A percentile compares a stretch with the other conserved stretches of the same genome.
phyloP scores from a whole-genome alignment of 2,113 vertebrate genomes.

The Plestiodon gilberti region DNA sequence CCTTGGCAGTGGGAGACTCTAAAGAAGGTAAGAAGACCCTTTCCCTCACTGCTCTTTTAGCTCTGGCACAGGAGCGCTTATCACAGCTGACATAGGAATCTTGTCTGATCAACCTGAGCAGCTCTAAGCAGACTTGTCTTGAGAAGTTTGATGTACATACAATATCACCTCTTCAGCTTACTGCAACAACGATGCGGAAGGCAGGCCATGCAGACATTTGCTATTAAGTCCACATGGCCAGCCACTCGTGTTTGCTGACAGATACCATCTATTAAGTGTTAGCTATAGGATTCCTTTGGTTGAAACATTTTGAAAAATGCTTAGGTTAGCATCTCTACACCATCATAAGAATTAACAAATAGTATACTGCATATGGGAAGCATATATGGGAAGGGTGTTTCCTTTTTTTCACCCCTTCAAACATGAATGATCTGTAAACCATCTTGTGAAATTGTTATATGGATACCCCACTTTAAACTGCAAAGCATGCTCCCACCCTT shows the following conservation, averaged over 20 bases:
- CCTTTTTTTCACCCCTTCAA: neutral
- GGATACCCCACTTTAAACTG: too few relatives aligned
- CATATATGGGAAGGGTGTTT: neutral
- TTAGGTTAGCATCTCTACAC: neutral
- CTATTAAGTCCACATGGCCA: neutral
- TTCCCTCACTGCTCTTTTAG: neutral
- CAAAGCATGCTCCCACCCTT: too few relatives aligned
- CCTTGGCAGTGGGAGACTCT: neutral
- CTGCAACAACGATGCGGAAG: neutral
- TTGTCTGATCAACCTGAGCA: neutral
- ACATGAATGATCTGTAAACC: neutral
- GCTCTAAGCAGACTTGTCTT: neutral
- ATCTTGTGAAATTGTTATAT: neutral
- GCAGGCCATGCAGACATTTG: neutral
- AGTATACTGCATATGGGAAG: neutral
- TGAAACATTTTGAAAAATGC: neutral
- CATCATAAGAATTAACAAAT: neutral
- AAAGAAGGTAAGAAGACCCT: neutral
- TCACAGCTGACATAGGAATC: too few relatives aligned
- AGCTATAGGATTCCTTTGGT: neutral
- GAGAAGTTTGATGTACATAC: too few relatives aligned
- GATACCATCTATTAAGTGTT: neutral
- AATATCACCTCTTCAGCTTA: neutral
- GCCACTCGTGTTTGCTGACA: neutral
- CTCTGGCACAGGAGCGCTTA: neutral